phyloP scores from a whole-genome alignment of 1,140 invertebrate genomes.

The Drosophila takahashii region DNA sequence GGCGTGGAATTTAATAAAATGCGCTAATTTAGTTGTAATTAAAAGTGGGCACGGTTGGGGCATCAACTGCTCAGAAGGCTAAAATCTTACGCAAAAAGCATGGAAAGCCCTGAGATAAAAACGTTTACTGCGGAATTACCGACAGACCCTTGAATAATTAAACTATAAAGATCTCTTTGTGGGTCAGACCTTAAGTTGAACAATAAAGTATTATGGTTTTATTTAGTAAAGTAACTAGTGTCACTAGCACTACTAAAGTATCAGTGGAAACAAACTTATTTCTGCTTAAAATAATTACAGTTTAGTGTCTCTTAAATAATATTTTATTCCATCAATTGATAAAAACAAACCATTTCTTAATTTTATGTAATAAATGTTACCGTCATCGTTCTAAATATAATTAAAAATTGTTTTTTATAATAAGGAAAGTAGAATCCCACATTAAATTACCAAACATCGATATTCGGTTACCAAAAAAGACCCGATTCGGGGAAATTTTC shows the following conservation, averaged over 20 bases:
- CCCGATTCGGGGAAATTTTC: not conserved
- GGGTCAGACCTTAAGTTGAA: not conserved
- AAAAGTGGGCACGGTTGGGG: conserved; percentile 5
- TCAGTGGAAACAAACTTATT: not conserved
- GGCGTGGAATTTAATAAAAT: conserved; percentile 23
- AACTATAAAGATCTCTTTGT: conserved; percentile 8
- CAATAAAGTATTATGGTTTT: not conserved
- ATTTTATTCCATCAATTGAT: too few species aligned
- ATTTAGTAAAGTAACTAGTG: not conserved
- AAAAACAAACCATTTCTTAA: too few species aligned
- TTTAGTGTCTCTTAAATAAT: too few species aligned
- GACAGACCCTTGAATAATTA: not conserved
- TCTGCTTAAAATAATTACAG: not conserved
- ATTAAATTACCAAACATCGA: not conserved
- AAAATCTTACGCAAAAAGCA: conserved; percentile 1
- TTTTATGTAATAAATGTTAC: too few species aligned
- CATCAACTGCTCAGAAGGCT: not conserved
- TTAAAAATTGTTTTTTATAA: too few species aligned
- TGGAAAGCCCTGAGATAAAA: conserved; percentile 9
- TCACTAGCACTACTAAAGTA: not conserved
- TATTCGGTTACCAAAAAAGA: not conserved
- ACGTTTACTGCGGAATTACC: not conserved
- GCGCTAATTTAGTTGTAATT: conserved; percentile 43
- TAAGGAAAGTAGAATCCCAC: too few species aligned
- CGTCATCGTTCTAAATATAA: too few species aligned